A percentile compares a stretch with the other conserved stretches of the same genome.
phyloP scores from a whole-genome alignment of 2,797 vertebrate species.

The Remorina albescens region DNA sequence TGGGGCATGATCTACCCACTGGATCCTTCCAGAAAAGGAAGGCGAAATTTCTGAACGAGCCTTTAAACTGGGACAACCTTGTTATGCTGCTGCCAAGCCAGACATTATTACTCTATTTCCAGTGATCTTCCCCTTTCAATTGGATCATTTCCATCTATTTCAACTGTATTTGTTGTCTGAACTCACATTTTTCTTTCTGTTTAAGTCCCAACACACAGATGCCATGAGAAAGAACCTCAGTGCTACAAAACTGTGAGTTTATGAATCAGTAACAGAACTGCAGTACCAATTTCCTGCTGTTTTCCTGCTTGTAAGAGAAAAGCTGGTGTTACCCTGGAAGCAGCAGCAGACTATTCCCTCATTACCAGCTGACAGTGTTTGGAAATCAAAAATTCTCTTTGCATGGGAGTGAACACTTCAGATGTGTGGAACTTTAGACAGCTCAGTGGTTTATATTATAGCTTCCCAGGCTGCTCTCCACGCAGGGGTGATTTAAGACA shows the following conservation, averaged over 20 bases:
- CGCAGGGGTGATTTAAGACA: slow-evolving; percentile 40
- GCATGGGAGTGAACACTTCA: slow-evolving; percentile 50
- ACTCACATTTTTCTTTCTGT: slow-evolving; percentile 22
- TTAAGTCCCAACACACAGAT: slow-evolving; percentile 25
- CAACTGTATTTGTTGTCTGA: slow-evolving; percentile 8
- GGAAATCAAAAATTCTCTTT: slow-evolving; percentile 72
- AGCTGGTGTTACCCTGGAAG: slow-evolving; percentile 43
- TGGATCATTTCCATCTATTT: slow-evolving; percentile 23
- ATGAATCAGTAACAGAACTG: slow-evolving; percentile 1
- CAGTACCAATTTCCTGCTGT: slow-evolving; percentile 24
- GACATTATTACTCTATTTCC: not conserved
- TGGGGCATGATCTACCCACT: no score
- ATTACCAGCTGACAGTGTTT: slow-evolving; percentile 48
- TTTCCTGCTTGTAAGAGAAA: slow-evolving; percentile 31
- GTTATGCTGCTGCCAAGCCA: no score
- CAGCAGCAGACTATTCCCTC: slow-evolving; percentile 44
- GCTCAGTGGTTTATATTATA: slow-evolving; percentile 24
- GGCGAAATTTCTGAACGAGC: no score
- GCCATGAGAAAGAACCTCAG: not conserved
- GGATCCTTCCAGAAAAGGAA: no score
- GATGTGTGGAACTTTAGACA: slow-evolving; percentile 50
- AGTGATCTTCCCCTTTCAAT: not conserved
- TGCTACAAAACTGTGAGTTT: slow-evolving; percentile 17
- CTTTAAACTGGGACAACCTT: no score
- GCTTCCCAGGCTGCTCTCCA: slow-evolving; percentile 36